phyloP scores from a whole-genome alignment of 2,888 invertebrate genomes.

The Trilocha varians region DNA sequence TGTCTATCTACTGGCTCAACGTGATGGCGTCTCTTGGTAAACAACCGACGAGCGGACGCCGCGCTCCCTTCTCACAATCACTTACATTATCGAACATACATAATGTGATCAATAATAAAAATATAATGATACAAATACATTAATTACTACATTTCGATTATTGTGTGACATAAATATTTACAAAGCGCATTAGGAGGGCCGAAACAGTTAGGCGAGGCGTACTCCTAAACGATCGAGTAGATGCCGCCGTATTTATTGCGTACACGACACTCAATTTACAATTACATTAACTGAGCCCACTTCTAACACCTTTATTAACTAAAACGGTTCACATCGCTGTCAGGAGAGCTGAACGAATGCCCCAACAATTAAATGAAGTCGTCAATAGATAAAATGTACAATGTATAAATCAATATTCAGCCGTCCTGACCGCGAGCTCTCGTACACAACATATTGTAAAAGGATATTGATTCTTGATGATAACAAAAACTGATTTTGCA shows the following conservation, averaged over 20 bases:
- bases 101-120: conserved; percentile 71
- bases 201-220: conserved; percentile 56
- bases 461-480: conserved; percentile 28
- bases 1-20: conserved; percentile 38
- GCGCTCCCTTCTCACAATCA: conserved; percentile 31
- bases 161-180: conserved; percentile 73
- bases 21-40: conserved; percentile 25
- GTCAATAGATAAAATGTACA: conserved; percentile 58
- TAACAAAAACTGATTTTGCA: conserved; percentile 39
- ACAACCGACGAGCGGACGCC: conserved; percentile 15
- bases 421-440: conserved; percentile 52
- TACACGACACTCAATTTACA: conserved; percentile 1
- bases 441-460: conserved; percentile 40
- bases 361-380: conserved; percentile 47
- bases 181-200: conserved; percentile 66
- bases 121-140: conserved; percentile 73
- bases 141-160: conserved; percentile 70
- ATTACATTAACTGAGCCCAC: conserved; percentile 9
- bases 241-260: conserved; percentile 17
- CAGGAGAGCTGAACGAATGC: conserved; percentile 62
- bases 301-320: conserved; percentile 64
- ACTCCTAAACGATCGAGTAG: conserved; percentile 44
- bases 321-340: conserved; percentile 54
- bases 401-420: conserved; percentile 24
- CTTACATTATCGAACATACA: conserved; percentile 61